Conservation (phyloP, 2,888 invertebrate genomes). For the Sphecodes monilicornis region DNA sequence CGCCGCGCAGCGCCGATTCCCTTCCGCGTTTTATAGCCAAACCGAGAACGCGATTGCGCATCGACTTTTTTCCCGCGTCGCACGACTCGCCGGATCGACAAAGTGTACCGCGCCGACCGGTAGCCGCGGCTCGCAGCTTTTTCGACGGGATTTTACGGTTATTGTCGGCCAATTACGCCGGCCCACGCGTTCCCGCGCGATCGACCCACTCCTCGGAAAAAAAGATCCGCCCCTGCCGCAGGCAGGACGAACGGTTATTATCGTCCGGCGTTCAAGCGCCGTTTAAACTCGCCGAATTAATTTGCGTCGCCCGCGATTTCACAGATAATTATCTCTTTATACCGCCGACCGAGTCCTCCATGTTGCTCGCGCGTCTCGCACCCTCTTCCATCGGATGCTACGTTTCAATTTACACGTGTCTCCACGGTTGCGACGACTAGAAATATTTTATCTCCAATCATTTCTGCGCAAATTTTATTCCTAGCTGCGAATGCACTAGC, state of each 20-base stretch:
- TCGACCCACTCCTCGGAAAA: not conserved
- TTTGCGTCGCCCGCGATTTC: constrained; percentile 28
- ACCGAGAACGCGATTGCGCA: not conserved
- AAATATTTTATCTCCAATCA: not conserved
- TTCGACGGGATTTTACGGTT: constrained; percentile 67
- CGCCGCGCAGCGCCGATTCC: not conserved
- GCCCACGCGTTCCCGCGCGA: constrained; percentile 3
- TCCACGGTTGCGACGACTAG: not conserved
- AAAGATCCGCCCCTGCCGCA: not conserved
- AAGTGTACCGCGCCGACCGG: not conserved
- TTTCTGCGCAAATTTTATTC: no score
- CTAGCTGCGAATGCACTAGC: no score
- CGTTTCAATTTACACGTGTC: not conserved
- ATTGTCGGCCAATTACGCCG: constrained; percentile 61
- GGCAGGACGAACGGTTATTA: constrained; percentile 22
- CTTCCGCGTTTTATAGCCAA: not conserved
- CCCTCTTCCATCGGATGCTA: not conserved
- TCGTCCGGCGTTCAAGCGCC: constrained; percentile 12
- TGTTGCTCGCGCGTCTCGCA: not conserved
- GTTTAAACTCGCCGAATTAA: constrained; percentile 43
- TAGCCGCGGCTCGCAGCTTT: constrained; percentile 19
- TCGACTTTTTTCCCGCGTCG: not conserved
- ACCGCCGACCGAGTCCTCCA: not conserved
- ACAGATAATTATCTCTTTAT: constrained; percentile 41
- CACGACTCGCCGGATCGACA: not conserved